A percentile compares a stretch with the other conserved stretches of the same genome.
Evolutionary conservation across 2,888 invertebrate genomes (phyloP).

Genomic region (Spisula subtruncata): DNA sequence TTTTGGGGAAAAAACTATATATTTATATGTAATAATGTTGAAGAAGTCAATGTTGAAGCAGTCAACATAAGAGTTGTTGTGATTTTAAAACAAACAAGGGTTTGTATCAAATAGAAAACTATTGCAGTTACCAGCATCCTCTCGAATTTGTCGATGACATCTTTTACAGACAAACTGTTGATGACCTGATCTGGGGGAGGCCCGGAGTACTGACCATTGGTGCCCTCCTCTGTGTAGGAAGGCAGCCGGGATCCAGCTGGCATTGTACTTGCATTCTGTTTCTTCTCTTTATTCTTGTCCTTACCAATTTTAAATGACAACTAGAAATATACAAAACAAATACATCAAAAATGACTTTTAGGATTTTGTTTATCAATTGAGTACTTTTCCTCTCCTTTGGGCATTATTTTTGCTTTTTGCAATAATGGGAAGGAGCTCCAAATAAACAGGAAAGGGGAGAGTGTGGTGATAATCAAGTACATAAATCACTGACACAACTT

Average conservation of each 20-base stretch:
- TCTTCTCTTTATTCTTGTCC: slow-evolving; percentile 79
- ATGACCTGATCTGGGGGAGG: slow-evolving; percentile 82
- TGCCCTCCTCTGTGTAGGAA: slow-evolving; percentile 64
- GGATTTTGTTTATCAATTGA: neutral
- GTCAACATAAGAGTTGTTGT: no score
- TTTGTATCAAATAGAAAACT: no score
- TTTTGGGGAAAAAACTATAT: no score
- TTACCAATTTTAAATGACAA: slow-evolving; percentile 79
- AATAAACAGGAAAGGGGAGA: no score
- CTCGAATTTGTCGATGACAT: slow-evolving; percentile 92
- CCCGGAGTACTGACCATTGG: slow-evolving; percentile 70
- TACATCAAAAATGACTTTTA: neutral
- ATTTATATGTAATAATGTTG: no score
- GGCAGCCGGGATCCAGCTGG: slow-evolving; percentile 63
- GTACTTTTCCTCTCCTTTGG: no score
- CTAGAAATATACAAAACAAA: slow-evolving; percentile 71
- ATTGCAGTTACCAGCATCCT: slow-evolving; percentile 91
- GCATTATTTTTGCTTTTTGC: neutral
- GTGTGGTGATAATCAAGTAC: no score
- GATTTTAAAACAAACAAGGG: no score
- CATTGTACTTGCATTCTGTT: slow-evolving; percentile 71
- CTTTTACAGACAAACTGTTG: slow-evolving; percentile 91
- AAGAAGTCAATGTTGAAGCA: no score
- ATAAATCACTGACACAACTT: no score
- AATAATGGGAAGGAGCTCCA: no score